Evolutionary conservation across 2,888 invertebrate species (phyloP).

Genomic region (Peribatodes rhomboidaria): DNA sequence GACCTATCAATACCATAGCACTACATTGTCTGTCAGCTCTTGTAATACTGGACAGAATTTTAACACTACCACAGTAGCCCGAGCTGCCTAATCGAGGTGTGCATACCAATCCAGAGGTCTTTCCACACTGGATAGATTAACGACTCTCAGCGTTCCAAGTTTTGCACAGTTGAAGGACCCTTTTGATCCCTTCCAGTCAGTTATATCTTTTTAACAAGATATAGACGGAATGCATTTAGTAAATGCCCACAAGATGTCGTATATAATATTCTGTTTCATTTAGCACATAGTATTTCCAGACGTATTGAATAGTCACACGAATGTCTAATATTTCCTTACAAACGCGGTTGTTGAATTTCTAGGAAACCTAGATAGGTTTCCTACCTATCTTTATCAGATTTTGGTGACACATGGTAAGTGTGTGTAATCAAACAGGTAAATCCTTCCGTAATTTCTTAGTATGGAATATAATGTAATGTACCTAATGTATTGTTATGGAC

Average conservation of each 20-base stretch:
- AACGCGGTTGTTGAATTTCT: too few species aligned
- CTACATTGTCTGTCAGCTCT: constrained; percentile 19
- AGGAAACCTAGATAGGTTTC: neutral
- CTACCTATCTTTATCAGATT: too few species aligned
- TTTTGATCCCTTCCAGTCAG: constrained; percentile 64
- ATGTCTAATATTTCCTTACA: neutral
- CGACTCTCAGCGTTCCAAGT: constrained; percentile 57
- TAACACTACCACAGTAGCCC: constrained; percentile 49
- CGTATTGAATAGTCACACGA: too few species aligned
- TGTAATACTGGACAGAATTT: constrained; percentile 46
- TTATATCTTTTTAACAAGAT: constrained; percentile 50
- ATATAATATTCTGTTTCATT: neutral
- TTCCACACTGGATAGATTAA: constrained; percentile 53
- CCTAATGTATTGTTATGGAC: too few species aligned
- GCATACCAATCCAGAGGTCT: constrained; percentile 44
- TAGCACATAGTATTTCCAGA: neutral
- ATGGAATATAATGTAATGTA: too few species aligned
- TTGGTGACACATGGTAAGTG: too few species aligned
- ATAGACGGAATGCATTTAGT: constrained; percentile 13
- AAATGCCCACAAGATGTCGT: neutral
- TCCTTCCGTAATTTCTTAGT: too few species aligned
- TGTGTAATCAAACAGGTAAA: too few species aligned
- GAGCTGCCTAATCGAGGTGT: constrained; percentile 34
- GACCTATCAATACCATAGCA: constrained; percentile 33
- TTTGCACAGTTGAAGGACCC: constrained; percentile 67